Evolutionary conservation across 2,888 invertebrate genomes (phyloP).

Genomic region (Nymphalis urticae): DNA sequence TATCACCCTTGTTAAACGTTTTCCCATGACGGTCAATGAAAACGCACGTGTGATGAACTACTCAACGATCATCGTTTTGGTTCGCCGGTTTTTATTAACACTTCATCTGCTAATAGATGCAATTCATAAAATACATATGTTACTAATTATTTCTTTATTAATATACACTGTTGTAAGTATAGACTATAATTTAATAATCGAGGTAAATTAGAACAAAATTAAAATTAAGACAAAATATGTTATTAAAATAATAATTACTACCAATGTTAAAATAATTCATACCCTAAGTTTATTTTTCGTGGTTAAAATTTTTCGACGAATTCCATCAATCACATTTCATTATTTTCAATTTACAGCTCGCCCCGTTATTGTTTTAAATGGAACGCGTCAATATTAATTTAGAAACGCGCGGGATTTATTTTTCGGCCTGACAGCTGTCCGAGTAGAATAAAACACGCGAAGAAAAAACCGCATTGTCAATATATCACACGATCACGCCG

Average conservation of each 20-base stretch:
- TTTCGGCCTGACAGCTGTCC: constrained; percentile 60
- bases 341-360: constrained; percentile 68
- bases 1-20: constrained; percentile 74
- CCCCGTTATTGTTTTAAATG: constrained; percentile 75
- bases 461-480: constrained; percentile 47
- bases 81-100: constrained; percentile 38
- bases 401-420: constrained; percentile 62
- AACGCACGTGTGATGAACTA: constrained; percentile 33
- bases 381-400: constrained; percentile 79
- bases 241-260: neutral
- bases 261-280: constrained; percentile 13
- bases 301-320: constrained; percentile 39
- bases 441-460: constrained; percentile 51
- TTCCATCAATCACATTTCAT: constrained; percentile 67
- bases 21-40: constrained; percentile 62
- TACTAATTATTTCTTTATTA: neutral
- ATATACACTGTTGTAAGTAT: too few species aligned
- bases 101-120: constrained; percentile 20
- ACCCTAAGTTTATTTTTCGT: constrained; percentile 20
- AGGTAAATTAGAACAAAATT: too few species aligned
- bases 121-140: constrained; percentile 7
- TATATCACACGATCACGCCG: constrained; percentile 35
- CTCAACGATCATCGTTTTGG: constrained; percentile 37
- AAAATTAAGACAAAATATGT: too few species aligned
- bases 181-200: neutral